Percentiles rank a stretch among this genome's conserved stretches.
Evolutionary conservation across 2,113 vertebrate species (phyloP).

Genomic region (Procapra przewalskii): DNA sequence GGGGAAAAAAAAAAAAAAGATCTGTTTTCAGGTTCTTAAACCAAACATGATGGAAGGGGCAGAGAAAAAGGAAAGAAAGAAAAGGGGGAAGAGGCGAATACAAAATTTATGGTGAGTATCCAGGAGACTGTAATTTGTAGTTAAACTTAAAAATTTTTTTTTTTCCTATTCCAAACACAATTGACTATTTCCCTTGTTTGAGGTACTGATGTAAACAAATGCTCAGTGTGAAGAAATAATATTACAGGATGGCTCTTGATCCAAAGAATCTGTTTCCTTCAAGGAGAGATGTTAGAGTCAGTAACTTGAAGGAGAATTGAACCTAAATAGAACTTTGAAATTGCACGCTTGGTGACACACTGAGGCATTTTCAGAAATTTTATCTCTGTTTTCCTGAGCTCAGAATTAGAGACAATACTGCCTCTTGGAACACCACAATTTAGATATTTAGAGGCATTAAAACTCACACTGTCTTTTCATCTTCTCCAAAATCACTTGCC

Average conservation of each 20-base stretch:
- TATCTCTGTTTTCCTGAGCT: neutral
- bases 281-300: neutral
- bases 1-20: constrained; percentile 36
- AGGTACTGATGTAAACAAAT: neutral
- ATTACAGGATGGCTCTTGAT: neutral
- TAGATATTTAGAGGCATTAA: neutral
- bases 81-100: neutral
- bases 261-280: neutral
- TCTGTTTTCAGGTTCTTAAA: neutral
- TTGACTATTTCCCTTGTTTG: neutral
- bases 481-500: neutral
- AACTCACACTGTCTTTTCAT: neutral
- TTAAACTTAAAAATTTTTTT: neutral
- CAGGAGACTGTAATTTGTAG: neutral
- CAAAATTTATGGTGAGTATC: neutral
- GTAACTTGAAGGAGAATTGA: neutral
- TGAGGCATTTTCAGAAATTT: neutral
- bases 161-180: neutral
- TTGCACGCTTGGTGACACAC: neutral
- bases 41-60: neutral
- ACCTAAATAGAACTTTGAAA: neutral
- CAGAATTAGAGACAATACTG: neutral
- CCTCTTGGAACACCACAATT: neutral
- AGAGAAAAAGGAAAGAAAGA: neutral
- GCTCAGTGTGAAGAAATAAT: neutral